These are phyloP conservation scores for Strongylocentrotus purpuratus DNA, from an alignment of 35 echinoderm and acorn worm species.

Conservation along the genomic window DNA sequence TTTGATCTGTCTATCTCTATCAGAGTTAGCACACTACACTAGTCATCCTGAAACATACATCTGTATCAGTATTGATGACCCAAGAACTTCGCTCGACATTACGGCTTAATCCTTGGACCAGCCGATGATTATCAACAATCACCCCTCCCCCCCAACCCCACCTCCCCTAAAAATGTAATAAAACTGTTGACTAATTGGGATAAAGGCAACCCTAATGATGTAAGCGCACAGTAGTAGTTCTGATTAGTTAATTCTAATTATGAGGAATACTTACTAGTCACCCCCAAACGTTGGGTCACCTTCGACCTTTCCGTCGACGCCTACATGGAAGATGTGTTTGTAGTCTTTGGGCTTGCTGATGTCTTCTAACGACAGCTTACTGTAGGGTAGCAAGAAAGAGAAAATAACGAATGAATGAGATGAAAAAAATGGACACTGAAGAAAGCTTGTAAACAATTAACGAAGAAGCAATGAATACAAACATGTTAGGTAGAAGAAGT, in stretches of 20 bases:
- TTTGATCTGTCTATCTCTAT: too few relatives aligned
- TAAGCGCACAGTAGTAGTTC: background rate
- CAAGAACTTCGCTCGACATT: too few relatives aligned
- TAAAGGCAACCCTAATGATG: background rate
- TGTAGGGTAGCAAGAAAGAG: conserved; percentile 22
- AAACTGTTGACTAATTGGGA: too few relatives aligned
- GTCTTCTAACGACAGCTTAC: conserved; percentile 63
- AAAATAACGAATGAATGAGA: background rate
- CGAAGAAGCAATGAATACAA: background rate
- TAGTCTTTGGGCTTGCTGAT: conserved; percentile 78
- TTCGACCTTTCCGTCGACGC: conserved; percentile 73
- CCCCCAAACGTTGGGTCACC: conserved; percentile 90
- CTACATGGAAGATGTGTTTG: conserved; percentile 89
- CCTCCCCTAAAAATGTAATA: too few relatives aligned
- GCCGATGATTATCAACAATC: too few relatives aligned
- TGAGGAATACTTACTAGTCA: conserved; percentile 82
- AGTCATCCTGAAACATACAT: too few relatives aligned
- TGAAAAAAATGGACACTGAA: background rate
- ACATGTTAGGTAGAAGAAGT: background rate
- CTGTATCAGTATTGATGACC: too few relatives aligned
- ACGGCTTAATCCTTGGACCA: too few relatives aligned
- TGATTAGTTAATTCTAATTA: background rate
- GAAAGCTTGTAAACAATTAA: background rate
- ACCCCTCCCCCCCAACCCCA: too few relatives aligned
- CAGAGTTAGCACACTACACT: too few relatives aligned